Conservation (phyloP, 2,797 vertebrate genomes). For the Tragelaphus eurycerus region DNA sequence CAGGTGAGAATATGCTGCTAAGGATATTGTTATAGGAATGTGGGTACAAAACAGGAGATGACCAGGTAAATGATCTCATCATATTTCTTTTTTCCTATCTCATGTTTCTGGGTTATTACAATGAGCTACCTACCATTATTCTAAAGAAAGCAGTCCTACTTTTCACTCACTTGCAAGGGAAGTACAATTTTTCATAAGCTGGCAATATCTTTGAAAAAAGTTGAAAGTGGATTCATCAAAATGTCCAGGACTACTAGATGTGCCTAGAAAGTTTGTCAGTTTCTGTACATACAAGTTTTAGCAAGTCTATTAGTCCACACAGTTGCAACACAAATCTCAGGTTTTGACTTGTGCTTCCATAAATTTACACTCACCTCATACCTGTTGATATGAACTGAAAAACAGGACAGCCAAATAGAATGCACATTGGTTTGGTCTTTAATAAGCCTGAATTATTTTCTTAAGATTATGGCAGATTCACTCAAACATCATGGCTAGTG, state of each 20-base stretch:
- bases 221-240: conserved; percentile 2
- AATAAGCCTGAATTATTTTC: conserved; percentile 6
- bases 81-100: not conserved
- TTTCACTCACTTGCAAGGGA: not conserved
- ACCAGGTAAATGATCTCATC: not conserved
- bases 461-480: not conserved
- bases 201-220: not conserved
- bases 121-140: not conserved
- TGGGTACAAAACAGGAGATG: not conserved
- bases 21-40: not conserved
- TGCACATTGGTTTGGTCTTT: not conserved
- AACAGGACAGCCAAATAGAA: not conserved
- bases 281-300: conserved; percentile 13
- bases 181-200: not conserved
- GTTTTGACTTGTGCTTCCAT: conserved; percentile 26
- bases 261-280: not conserved
- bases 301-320: not conserved
- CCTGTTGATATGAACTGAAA: not conserved
- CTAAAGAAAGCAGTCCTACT: not conserved
- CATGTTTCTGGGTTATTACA: not conserved
- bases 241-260: not conserved
- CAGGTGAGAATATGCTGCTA: not conserved
- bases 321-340: conserved; percentile 24
- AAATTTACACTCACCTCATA: conserved; percentile 21
- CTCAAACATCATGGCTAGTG: not conserved